Percentiles rank a stretch among this genome's conserved stretches.
phyloP scores from a whole-genome alignment of 2,888 invertebrate species.

The Hirtodrosophila alboralis region DNA sequence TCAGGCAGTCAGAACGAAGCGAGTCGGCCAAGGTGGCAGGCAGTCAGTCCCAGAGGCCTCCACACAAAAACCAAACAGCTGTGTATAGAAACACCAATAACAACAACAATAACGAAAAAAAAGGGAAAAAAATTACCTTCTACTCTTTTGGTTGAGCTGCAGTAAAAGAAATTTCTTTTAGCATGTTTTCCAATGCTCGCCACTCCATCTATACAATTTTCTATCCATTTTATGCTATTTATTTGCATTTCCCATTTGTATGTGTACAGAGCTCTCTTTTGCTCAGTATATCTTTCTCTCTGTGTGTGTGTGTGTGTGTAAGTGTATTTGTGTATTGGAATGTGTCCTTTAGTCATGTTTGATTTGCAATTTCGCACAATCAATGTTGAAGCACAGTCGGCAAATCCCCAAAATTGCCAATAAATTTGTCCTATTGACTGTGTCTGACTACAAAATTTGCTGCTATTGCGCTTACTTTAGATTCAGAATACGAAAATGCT shows the following conservation, averaged over 20 bases:
- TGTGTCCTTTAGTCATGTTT: conserved; percentile 72
- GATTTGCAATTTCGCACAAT: conserved; percentile 78
- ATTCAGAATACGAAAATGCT: conserved; percentile 5
- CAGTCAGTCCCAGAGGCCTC: conserved; percentile 8
- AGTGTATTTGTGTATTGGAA: conserved; percentile 21
- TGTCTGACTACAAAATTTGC: conserved; percentile 62
- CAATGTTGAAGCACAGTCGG: conserved; percentile 59
- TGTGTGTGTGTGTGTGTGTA: neutral
- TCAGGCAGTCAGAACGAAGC: no score
- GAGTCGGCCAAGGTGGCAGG: neutral
- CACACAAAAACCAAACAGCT: conserved; percentile 12
- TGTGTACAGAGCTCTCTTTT: conserved; percentile 15
- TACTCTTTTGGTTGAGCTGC: conserved; percentile 36
- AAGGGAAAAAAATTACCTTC: no score
- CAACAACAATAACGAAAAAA: conserved; percentile 28
- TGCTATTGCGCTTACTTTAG: conserved; percentile 40
- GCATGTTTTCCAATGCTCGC: conserved; percentile 23
- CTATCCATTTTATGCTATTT: conserved; percentile 62
- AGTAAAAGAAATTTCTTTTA: conserved; percentile 35
- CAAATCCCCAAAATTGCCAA: conserved; percentile 76
- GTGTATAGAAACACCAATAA: conserved; percentile 24
- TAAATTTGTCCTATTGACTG: conserved; percentile 76
- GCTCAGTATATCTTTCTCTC: neutral
- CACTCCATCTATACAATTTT: conserved; percentile 60
- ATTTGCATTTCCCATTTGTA: conserved; percentile 64